Evolutionary conservation across 2,797 vertebrate species (phyloP).

Genomic region (Eleutherodactylus coqui): DNA sequence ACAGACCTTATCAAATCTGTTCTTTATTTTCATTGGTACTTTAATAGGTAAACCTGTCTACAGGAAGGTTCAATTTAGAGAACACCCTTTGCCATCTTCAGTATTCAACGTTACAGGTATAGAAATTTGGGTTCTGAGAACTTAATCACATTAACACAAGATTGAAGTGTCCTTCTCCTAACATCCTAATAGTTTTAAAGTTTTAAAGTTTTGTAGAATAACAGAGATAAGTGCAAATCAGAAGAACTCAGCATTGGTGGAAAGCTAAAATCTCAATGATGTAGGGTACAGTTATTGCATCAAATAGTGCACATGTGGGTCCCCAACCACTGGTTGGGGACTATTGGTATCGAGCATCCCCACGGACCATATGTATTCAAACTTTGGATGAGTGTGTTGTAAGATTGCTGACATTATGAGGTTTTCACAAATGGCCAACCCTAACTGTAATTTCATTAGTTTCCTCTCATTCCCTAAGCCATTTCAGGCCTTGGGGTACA

Average conservation of each 20-base stretch:
- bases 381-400: too few relatives aligned
- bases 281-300: too few relatives aligned
- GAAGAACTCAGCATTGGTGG: neutral
- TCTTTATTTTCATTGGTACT: constrained; percentile 73
- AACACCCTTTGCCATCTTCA: constrained; percentile 78
- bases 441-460: too few relatives aligned
- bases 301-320: too few relatives aligned
- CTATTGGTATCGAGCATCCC: too few relatives aligned
- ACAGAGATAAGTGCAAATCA: neutral
- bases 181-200: neutral
- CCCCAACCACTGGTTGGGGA: too few relatives aligned
- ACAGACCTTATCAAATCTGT: neutral
- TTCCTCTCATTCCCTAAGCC: too few relatives aligned
- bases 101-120: constrained; percentile 89
- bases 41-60: constrained; percentile 86
- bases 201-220: neutral
- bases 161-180: neutral
- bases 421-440: too few relatives aligned
- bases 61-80: constrained; percentile 92
- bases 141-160: constrained; percentile 32
- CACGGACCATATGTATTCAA: too few relatives aligned
- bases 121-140: constrained; percentile 22
- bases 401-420: too few relatives aligned
- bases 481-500: too few relatives aligned
- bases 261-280: too few relatives aligned